Base-by-base conservation (phyloP, 2,888 invertebrate genomes). In the Neoaliturus tenellus region DNA sequence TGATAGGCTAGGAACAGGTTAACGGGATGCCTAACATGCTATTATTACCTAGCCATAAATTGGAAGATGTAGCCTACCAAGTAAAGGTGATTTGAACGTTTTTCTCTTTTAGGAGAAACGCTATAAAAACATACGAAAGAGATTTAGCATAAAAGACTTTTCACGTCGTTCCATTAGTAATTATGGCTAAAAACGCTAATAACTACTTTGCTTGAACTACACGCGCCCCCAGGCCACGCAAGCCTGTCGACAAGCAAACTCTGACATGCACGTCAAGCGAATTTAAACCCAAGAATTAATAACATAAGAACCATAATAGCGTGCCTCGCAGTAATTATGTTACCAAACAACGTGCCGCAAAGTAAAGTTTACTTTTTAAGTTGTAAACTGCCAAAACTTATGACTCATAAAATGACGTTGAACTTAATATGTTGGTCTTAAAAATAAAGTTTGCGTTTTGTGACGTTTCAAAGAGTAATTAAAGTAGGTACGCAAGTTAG, bases 291-390 rank as follows among this genome's bases (percentile, higher is more conserved):
- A 69, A 69, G 39, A 69, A 69, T 35, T 69, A 69, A 69, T 35
- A 23, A 35, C 69, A 39, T 69, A 69, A 69, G 69, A 39, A 12
- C 39, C 23, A 39, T 39, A 69, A 69, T 69, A 14, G 69, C 69
- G 69, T 69, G 69, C 25, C 23, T 31, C 20, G 23, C 39, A 20
- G 62, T 31, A 62, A 62, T 62, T 62, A 28, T 28, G 28, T 62
- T 62, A 28, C 62, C 31, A 62, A 62, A 62, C 62, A 62, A 62
- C 62, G 25, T 62, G 62, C 62, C 62, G 31, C 62, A 28, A 62
- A 62, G 62, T 62, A 62, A 62, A 62, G 62, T 62, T 62, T 62
- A 62, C 62, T 62, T 62, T 28, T 62, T 28, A 25, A 62, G 62
- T 62, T 62, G 25, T 62, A 28, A 62, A 31, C 28, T 62, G 62